phyloP scores from a whole-genome alignment of 2,888 invertebrate species.

The Aphelenchoides bicaudatus region DNA sequence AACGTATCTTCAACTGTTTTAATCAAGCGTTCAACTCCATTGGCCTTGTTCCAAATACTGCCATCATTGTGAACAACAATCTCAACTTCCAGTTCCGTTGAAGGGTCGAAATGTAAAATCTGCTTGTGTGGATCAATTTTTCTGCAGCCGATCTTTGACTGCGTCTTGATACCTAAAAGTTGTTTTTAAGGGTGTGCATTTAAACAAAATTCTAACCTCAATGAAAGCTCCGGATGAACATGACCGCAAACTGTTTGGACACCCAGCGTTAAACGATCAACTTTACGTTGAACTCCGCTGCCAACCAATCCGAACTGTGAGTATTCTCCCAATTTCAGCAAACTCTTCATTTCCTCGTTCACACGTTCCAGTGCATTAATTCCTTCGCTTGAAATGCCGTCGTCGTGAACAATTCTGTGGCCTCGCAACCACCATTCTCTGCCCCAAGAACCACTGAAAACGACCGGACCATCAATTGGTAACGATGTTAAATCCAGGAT shows the following conservation, averaged over 20 bases:
- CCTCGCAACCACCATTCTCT: constrained; percentile 58
- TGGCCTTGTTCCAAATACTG: constrained; percentile 43
- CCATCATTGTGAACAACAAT: constrained; percentile 48
- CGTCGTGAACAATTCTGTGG: constrained; percentile 53
- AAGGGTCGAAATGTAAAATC: constrained; percentile 52
- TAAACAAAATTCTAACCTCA: no score
- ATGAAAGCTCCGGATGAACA: constrained; percentile 44
- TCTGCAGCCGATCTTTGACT: no score
- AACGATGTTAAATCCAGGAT: constrained; percentile 60
- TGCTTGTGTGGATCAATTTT: constrained; percentile 52
- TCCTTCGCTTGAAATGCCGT: constrained; percentile 52
- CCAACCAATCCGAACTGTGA: constrained; percentile 57
- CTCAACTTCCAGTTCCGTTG: constrained; percentile 56
- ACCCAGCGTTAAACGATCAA: constrained; percentile 59
- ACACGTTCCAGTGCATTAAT: constrained; percentile 48
- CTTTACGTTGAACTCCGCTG: constrained; percentile 59
- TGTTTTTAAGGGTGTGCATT: no score
- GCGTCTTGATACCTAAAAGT: no score
- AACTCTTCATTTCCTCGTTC: constrained; percentile 47
- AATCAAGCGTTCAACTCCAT: constrained; percentile 33
- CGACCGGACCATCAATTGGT: constrained; percentile 53
- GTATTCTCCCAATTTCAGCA: constrained; percentile 46
- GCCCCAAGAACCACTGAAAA: constrained; percentile 60
- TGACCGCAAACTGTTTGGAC: constrained; percentile 59
- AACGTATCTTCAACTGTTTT: constrained; percentile 38